Conservation (phyloP, 2,113 vertebrate species). For the Leucoraja erinaceus region DNA sequence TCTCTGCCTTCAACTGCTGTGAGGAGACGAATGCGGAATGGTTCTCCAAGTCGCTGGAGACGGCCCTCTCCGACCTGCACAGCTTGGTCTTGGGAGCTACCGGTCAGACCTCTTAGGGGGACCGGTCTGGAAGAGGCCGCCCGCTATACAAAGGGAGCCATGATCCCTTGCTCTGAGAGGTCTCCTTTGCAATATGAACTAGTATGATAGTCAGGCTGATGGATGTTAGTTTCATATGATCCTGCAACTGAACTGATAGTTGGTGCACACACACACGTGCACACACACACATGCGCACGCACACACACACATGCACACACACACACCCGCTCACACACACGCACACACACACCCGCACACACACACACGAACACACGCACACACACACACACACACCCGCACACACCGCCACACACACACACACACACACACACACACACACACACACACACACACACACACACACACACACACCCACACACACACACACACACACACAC, state of each 20-base stretch:
- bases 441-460: no score
- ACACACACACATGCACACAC: no score
- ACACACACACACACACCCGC: no score
- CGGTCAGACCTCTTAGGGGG: background rate
- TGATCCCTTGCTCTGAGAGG: background rate
- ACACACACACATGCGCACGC: no score
- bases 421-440: no score
- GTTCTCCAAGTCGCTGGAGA: constrained; percentile 55
- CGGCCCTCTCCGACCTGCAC: constrained; percentile 58
- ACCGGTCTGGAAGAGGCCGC: no score
- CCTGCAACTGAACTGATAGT: background rate
- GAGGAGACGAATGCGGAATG: constrained; percentile 66
- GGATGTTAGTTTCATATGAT: background rate
- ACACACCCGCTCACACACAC: no score
- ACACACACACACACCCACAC: no score
- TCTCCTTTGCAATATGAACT: background rate
- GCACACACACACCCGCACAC: no score
- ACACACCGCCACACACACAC: no score
- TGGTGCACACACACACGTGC: background rate
- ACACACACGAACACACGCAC: no score
- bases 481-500: no score
- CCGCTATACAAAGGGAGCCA: background rate
- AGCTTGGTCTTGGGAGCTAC: constrained; percentile 23
- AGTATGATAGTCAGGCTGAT: background rate
- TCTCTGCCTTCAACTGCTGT: constrained; percentile 74